Conservation (phyloP, 2,888 invertebrate genomes). For the Apeira syringaria region DNA sequence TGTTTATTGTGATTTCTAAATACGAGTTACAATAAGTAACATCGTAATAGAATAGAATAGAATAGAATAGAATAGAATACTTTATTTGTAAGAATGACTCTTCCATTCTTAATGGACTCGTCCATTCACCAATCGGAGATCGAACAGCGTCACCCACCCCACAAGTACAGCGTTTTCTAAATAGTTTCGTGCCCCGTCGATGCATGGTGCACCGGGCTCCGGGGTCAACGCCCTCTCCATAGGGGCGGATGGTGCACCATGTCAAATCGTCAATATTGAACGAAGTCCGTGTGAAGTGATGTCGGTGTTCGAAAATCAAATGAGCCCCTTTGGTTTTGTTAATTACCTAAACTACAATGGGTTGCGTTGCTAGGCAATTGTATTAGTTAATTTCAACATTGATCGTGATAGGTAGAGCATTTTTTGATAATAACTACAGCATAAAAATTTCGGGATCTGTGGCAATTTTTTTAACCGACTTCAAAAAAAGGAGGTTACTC, state of each 20-base stretch:
- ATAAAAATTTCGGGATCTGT: too few species aligned
- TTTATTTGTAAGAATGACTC: too few species aligned
- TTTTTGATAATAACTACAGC: too few species aligned
- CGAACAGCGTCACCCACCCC: conserved; percentile 12
- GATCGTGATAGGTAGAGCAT: too few species aligned
- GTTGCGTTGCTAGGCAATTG: background rate
- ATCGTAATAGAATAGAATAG: background rate
- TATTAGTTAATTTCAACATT: background rate
- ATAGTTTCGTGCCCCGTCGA: conserved; percentile 15
- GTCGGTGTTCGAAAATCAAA: conserved; percentile 24
- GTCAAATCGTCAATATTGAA: conserved; percentile 49
- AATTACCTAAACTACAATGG: conserved; percentile 19
- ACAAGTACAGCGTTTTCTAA: conserved; percentile 16
- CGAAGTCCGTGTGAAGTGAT: conserved; percentile 27
- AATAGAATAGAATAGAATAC: too few species aligned
- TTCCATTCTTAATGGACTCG: background rate
- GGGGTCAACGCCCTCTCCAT: conserved; percentile 14
- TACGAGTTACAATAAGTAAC: too few species aligned
- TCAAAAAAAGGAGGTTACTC: too few species aligned
- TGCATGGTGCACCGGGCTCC: conserved; percentile 13
- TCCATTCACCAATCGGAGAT: conserved; percentile 9
- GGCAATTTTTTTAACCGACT: too few species aligned
- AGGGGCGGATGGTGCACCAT: conserved; percentile 38
- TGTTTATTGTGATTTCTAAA: too few species aligned
- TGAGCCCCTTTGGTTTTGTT: conserved; percentile 18